Evolutionary conservation across 2,113 vertebrate genomes (phyloP).

Genomic region (Montifringilla adamsi): DNA sequence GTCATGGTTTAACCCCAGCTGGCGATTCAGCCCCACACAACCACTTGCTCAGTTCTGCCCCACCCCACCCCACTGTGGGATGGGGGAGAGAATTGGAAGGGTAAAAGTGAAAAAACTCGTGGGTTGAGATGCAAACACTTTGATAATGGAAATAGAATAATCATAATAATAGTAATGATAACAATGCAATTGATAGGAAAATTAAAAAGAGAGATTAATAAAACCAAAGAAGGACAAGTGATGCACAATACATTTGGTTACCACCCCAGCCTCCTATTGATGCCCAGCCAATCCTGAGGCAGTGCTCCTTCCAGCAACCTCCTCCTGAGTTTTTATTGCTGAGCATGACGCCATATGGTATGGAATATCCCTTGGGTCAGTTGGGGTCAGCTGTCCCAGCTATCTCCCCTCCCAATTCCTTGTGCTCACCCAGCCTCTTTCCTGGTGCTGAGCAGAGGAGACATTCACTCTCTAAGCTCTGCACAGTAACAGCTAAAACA

Average conservation of each 20-base stretch:
- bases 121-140: neutral
- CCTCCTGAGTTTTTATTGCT: neutral
- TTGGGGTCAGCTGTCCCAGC: neutral
- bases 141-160: neutral
- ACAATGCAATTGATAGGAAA: neutral
- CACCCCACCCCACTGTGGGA: neutral
- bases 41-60: accelerated
- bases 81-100: neutral
- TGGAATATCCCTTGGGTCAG: neutral
- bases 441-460: neutral
- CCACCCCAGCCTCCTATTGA: no score
- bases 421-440: neutral
- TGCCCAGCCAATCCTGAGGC: neutral
- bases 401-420: neutral
- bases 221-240: neutral
- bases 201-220: neutral
- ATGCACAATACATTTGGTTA: neutral
- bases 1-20: neutral
- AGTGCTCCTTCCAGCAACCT: neutral
- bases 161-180: neutral
- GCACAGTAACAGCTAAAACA: neutral
- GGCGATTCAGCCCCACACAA: neutral
- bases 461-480: neutral
- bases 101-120: neutral
- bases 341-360: neutral